phyloP scores from a whole-genome alignment of 2,888 invertebrate genomes.

The Lysandra bellargus region DNA sequence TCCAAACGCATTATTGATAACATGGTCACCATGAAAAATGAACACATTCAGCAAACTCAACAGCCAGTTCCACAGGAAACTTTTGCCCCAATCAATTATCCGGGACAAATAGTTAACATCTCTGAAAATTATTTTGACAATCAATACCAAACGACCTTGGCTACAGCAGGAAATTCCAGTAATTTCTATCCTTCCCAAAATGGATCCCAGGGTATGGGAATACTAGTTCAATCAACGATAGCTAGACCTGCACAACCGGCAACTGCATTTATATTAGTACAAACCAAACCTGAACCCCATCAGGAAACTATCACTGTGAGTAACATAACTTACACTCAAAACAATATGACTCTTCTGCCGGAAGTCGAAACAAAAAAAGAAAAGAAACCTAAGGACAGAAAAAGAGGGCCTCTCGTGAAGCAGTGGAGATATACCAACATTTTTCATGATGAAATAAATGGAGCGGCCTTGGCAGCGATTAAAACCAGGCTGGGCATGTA shows the following conservation, averaged over 20 bases:
- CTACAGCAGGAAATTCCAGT: conserved; percentile 57
- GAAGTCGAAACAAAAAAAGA: conserved; percentile 48
- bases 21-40: conserved; percentile 49
- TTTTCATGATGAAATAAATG: conserved; percentile 80
- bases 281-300: conserved; percentile 67
- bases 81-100: conserved; percentile 64
- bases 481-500: conserved; percentile 77
- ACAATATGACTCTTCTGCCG: conserved; percentile 49
- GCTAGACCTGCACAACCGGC: conserved; percentile 63
- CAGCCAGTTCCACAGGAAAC: conserved; percentile 58
- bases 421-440: conserved; percentile 81
- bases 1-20: conserved; percentile 65
- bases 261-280: conserved; percentile 66
- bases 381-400: conserved; percentile 67
- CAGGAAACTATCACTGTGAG: conserved; percentile 60
- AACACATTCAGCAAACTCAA: conserved; percentile 47
- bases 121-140: conserved; percentile 77
- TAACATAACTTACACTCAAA: conserved; percentile 53
- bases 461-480: conserved; percentile 75
- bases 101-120: conserved; percentile 73
- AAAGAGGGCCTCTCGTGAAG: conserved; percentile 73
- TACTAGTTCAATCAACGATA: conserved; percentile 65
- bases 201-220: conserved; percentile 69
- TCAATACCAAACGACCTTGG: conserved; percentile 67
- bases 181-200: conserved; percentile 73